Conservation (phyloP, 2,888 invertebrate genomes). For the Folsomia manolachei region DNA sequence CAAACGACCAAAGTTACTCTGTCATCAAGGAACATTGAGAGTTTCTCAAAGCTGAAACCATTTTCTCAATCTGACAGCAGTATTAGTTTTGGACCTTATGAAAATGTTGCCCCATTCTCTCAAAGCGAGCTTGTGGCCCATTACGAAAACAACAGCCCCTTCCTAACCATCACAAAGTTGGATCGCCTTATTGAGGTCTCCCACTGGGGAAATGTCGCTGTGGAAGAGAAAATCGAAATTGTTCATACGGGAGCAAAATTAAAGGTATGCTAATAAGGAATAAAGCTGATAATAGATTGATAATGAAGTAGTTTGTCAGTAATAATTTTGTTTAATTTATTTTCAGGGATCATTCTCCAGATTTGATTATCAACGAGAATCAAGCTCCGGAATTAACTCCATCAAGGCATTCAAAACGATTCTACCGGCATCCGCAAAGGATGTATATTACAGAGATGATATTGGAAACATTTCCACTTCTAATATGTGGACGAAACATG, state of each 20-base stretch:
- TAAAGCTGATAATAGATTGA: neutral
- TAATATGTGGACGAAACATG: conserved; percentile 79
- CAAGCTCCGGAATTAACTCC: conserved; percentile 80
- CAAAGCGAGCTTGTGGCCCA: conserved; percentile 58
- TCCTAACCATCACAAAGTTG: conserved; percentile 84
- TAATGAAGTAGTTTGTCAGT: neutral
- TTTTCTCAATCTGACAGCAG: conserved; percentile 72
- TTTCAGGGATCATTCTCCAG: conserved; percentile 81
- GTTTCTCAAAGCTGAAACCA: conserved; percentile 78
- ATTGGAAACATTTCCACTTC: conserved; percentile 99
- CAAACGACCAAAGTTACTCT: conserved; percentile 79
- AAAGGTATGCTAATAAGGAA: conserved; percentile 59
- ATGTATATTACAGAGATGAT: conserved; percentile 96
- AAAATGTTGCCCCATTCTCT: conserved; percentile 65
- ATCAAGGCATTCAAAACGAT: conserved; percentile 82
- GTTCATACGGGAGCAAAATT: conserved; percentile 88
- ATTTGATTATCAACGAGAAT: conserved; percentile 93
- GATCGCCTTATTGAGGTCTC: conserved; percentile 91
- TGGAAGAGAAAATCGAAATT: conserved; percentile 91
- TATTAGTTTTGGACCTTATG: conserved; percentile 86
- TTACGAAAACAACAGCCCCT: conserved; percentile 94
- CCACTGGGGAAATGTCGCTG: conserved; percentile 98
- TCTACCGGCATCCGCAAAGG: conserved; percentile 78
- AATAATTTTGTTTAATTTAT: conserved; percentile 1
- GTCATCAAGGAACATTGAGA: conserved; percentile 75